A percentile compares a stretch with the other conserved stretches of the same genome.
These are phyloP conservation scores for Parnassius smintheus DNA, from an alignment of 2,888 invertebrate genomes.

Conservation along the genomic window DNA sequence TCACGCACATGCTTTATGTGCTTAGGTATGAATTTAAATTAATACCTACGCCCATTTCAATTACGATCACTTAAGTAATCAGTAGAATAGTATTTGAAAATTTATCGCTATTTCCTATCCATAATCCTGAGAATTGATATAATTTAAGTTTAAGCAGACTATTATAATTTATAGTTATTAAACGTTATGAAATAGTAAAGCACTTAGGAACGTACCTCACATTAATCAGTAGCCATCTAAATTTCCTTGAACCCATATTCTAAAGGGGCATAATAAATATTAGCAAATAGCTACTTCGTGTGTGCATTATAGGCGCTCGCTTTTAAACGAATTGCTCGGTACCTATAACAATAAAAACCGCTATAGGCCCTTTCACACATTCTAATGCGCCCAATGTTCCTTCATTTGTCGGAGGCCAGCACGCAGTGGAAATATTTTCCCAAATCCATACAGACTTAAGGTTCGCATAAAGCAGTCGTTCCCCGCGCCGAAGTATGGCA, in stretches of 20 bases:
- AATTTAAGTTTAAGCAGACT: background rate
- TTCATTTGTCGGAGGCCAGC: constrained; percentile 79
- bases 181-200: background rate
- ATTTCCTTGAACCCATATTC: constrained; percentile 49
- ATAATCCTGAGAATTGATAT: background rate
- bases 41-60: constrained; percentile 62
- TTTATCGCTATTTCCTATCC: background rate
- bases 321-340: constrained; percentile 80
- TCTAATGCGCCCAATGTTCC: constrained; percentile 77
- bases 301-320: constrained; percentile 71
- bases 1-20: constrained; percentile 61
- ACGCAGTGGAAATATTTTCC: constrained; percentile 80
- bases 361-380: constrained; percentile 77
- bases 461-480: constrained; percentile 81
- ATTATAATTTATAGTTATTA: too few species aligned
- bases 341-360: constrained; percentile 74
- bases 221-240: constrained; percentile 46
- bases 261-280: constrained; percentile 52
- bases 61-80: constrained; percentile 39
- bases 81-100: background rate
- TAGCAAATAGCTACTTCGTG: constrained; percentile 75
- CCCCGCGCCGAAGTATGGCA: constrained; percentile 80
- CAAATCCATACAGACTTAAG: constrained; percentile 82
- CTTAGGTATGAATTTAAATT: constrained; percentile 60
- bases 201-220: constrained; percentile 22